Conservation (phyloP, 2,888 invertebrate species). For the Augiades crinisus region DNA sequence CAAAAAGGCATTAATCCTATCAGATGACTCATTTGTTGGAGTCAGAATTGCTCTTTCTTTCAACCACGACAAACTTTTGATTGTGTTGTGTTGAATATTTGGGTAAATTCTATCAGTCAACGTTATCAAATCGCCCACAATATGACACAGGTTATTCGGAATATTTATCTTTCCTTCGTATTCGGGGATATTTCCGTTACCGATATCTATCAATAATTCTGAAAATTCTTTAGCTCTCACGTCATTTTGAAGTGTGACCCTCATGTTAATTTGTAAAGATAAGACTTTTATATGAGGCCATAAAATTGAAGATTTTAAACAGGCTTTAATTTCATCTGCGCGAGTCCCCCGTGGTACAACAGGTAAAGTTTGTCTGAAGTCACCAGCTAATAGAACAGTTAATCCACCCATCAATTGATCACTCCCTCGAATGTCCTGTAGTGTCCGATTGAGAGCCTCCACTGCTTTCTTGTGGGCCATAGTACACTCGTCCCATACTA, state of each 20-base stretch:
- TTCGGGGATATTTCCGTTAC: neutral
- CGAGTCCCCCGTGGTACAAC: neutral
- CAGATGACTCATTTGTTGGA: neutral
- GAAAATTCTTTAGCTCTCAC: neutral
- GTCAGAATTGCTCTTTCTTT: neutral
- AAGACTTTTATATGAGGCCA: too few species aligned
- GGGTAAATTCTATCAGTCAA: neutral
- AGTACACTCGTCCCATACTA: slow-evolving; percentile 37
- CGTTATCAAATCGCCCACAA: neutral
- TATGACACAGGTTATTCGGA: too few species aligned
- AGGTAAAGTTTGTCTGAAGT: neutral
- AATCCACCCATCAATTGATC: slow-evolving; percentile 34
- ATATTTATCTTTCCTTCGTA: neutral
- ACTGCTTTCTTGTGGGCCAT: slow-evolving; percentile 38
- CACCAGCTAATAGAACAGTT: neutral
- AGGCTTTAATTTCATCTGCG: neutral
- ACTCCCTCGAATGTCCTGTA: slow-evolving; percentile 36
- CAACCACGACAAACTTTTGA: neutral
- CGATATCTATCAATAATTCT: slow-evolving; percentile 9
- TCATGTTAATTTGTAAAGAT: neutral
- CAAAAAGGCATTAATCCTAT: neutral
- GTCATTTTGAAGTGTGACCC: slow-evolving; percentile 20
- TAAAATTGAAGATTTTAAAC: neutral
- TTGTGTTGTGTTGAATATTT: neutral
- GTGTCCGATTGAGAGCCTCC: slow-evolving; percentile 39